Base-by-base conservation (phyloP, 2,888 invertebrate species). In the Campaea margaritaria region DNA sequence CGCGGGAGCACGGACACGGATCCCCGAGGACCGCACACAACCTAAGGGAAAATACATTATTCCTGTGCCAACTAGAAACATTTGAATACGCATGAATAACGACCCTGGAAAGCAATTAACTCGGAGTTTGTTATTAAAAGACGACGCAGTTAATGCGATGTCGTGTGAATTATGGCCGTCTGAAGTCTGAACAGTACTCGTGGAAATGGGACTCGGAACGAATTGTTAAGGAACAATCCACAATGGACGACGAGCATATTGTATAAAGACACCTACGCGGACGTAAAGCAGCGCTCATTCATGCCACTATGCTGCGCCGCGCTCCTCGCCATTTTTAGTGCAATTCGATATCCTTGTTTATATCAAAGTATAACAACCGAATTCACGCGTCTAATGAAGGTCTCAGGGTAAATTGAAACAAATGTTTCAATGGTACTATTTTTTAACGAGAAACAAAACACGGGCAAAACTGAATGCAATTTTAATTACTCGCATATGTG, bases 1-100 rank as follows among this genome's bases (percentile, higher is more conserved):
- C 78, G 72, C 76, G 76, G 78, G 82, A 83, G 74, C 65, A 66
- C 70, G 81, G 83, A 81, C 82, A 83, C 79, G 80, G 81, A 82
- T 81, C 78, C 68, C 49, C 56, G 31, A 50, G 70, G 81, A 81
- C 81, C 79, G 70, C 74, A 67, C 55, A 75, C 49, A 54, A 41
- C 54, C 41, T 44, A 45, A n/a, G n/a, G n/a, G 62, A 74, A 70
- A 57, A 76, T 78, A 82, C 76, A 59, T 78, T 73, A 76, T 71
- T 73, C 69, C 67, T 62, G 56, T 54, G 56, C 55, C 57, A 71
- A 68, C 72, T 68, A 70, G 66, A 69, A 65, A 70, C 68, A 69
- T 72, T 72, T 70, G 68, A 59, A 58, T 73, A 68, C 70, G 69
- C 67, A 68, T 75, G 73, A 76, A 72, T 79, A 74, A 77, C 70